These are phyloP conservation scores for Noctua janthe DNA, from an alignment of 2,888 invertebrate species.

Conservation along the genomic window DNA sequence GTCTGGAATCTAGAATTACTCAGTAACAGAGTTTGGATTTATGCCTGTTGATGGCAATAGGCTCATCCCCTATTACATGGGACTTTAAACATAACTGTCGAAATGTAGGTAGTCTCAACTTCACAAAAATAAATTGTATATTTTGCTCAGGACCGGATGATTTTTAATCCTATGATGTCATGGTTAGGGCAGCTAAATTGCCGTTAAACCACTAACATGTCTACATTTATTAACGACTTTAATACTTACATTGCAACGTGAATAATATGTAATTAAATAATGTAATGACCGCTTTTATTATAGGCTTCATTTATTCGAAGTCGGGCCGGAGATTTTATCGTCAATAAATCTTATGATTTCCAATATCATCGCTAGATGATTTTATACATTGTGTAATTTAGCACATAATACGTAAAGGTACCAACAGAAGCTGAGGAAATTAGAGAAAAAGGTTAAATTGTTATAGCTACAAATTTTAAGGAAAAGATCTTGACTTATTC, in stretches of 20 bases:
- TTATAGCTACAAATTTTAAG: not conserved
- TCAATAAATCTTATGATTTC: not conserved
- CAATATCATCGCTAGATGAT: not conserved
- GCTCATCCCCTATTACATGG: not conserved
- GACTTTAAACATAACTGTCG: not conserved
- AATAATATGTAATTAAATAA: slow-evolving; percentile 4
- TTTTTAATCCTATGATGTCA: slow-evolving; percentile 26
- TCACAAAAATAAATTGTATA: not conserved
- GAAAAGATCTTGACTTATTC: slow-evolving; percentile 3
- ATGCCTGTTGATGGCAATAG: not conserved
- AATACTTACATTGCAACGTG: not conserved
- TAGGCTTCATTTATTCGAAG: not conserved
- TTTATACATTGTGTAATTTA: not conserved
- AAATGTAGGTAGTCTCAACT: not conserved
- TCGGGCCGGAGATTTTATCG: slow-evolving; percentile 17
- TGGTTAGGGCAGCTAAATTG: slow-evolving; percentile 6
- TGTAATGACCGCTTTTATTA: slow-evolving; percentile 4
- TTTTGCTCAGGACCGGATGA: not conserved
- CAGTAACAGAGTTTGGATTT: not conserved
- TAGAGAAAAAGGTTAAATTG: not conserved
- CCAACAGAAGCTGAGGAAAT: not conserved
- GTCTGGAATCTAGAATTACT: not conserved
- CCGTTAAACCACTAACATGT: not conserved
- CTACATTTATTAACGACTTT: not conserved
- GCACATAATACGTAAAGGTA: no score